Percentiles rank a stretch among this genome's conserved stretches.
Evolutionary conservation across 2,113 vertebrate genomes (phyloP).

Genomic region (Gallinago undulata): DNA sequence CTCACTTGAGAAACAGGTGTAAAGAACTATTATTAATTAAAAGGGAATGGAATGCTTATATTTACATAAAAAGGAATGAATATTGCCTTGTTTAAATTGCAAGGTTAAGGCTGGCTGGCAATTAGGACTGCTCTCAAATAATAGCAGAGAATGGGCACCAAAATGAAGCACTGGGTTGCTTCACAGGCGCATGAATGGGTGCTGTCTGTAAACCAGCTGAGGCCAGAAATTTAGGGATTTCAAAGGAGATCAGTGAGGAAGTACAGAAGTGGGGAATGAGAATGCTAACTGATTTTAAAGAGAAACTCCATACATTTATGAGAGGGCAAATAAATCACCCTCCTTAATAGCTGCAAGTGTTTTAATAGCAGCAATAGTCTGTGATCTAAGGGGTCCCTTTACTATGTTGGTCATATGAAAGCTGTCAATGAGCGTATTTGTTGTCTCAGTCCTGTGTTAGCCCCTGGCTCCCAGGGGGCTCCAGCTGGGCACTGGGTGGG

Average conservation of each 20-base stretch:
- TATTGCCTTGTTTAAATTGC: not conserved
- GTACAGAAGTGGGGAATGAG: not conserved
- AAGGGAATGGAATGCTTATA: not conserved
- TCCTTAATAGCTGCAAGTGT: not conserved
- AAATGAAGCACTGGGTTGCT: not conserved
- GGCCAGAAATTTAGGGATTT: not conserved
- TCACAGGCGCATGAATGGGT: too few species aligned
- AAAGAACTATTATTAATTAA: not conserved
- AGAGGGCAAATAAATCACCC: not conserved
- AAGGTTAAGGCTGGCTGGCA: not conserved
- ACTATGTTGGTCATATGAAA: rapidly evolving
- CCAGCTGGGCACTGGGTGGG: rapidly evolving
- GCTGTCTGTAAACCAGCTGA: not conserved
- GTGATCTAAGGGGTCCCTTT: not conserved
- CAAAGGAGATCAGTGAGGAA: not conserved
- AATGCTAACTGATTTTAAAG: not conserved
- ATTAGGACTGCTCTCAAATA: not conserved
- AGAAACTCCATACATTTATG: not conserved
- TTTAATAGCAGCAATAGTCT: not conserved
- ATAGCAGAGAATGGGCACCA: not conserved
- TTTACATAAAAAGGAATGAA: not conserved
- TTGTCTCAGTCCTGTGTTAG: not conserved
- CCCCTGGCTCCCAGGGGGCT: not conserved
- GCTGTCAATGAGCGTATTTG: rapidly evolving
- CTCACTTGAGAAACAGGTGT: not conserved